Conservation (phyloP, 2,888 invertebrate genomes). For the Drosophila dives region DNA sequence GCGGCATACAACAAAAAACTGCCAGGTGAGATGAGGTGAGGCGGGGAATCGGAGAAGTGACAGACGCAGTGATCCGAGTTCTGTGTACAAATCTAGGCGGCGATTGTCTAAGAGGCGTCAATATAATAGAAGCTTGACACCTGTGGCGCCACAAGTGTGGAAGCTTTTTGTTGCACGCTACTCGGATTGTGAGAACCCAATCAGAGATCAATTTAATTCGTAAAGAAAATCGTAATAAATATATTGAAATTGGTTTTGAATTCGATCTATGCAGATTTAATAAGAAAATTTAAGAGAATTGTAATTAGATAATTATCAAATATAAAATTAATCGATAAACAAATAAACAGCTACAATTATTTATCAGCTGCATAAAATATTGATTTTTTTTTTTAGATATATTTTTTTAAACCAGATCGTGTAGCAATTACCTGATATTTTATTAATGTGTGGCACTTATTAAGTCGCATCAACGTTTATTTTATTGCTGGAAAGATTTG, state of each 20-base stretch:
- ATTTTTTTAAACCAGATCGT: neutral
- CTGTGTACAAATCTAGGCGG: constrained; percentile 20
- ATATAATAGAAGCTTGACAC: constrained; percentile 69
- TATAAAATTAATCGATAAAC: neutral
- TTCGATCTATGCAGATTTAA: neutral
- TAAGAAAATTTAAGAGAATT: neutral
- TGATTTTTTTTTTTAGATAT: neutral
- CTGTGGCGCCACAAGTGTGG: constrained; percentile 63
- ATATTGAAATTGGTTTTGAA: constrained; percentile 4
- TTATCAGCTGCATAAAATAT: neutral
- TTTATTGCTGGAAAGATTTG: neutral
- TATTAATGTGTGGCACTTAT: neutral
- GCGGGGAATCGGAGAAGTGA: constrained; percentile 39
- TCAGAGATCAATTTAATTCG: constrained; percentile 11
- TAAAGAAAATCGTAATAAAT: neutral
- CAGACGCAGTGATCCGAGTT: constrained; percentile 42
- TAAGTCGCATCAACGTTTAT: neutral
- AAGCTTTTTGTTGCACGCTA: constrained; percentile 24
- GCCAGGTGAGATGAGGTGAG: constrained; percentile 7
- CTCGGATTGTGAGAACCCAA: constrained; percentile 9
- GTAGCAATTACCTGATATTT: neutral
- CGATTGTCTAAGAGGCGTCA: constrained; percentile 63
- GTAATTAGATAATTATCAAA: neutral
- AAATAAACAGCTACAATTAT: neutral
- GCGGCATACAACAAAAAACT: constrained; percentile 53